A percentile compares a stretch with the other conserved stretches of the same genome.
Evolutionary conservation across 2,113 vertebrate genomes (phyloP).

Genomic region (rabbit (Oryctolagus cuniculus)): DNA sequence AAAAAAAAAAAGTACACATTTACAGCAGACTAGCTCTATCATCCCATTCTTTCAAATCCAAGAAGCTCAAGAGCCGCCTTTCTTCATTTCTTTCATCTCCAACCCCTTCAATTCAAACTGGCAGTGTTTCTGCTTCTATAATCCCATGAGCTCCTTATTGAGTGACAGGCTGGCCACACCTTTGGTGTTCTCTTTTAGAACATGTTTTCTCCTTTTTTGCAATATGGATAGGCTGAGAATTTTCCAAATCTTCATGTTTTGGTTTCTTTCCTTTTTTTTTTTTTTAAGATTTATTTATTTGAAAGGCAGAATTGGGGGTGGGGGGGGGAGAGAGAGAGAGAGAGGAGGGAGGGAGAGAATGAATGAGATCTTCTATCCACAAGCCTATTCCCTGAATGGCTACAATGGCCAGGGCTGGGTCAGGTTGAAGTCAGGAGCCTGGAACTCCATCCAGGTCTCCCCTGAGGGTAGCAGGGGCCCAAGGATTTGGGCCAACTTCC

Average conservation of each 20-base stretch:
- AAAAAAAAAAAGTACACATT: neutral
- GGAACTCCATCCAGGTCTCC: too few species aligned
- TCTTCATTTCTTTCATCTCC: neutral
- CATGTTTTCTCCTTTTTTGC: neutral
- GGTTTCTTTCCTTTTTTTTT: neutral
- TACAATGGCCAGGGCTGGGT: too few species aligned
- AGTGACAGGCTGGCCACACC: neutral
- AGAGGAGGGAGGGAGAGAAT: too few species aligned
- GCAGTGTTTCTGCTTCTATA: neutral
- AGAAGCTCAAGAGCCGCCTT: neutral
- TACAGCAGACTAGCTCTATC: neutral
- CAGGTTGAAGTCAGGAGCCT: too few species aligned
- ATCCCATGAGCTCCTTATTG: conserved; percentile 1
- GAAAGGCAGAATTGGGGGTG: too few species aligned
- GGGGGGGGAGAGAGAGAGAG: too few species aligned
- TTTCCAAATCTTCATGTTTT: conserved; percentile 29
- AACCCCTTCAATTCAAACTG: neutral
- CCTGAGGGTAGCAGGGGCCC: too few species aligned
- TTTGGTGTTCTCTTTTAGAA: neutral
- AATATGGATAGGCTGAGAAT: neutral
- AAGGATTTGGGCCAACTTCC: too few species aligned
- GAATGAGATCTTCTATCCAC: too few species aligned
- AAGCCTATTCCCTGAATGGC: too few species aligned
- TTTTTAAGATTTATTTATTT: too few species aligned
- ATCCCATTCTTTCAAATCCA: neutral